Evolutionary conservation across 1,140 invertebrate species (phyloP), one percentile per base, ranked within the genome.

Genomic region (Druon quercuslanigerum): DNA sequence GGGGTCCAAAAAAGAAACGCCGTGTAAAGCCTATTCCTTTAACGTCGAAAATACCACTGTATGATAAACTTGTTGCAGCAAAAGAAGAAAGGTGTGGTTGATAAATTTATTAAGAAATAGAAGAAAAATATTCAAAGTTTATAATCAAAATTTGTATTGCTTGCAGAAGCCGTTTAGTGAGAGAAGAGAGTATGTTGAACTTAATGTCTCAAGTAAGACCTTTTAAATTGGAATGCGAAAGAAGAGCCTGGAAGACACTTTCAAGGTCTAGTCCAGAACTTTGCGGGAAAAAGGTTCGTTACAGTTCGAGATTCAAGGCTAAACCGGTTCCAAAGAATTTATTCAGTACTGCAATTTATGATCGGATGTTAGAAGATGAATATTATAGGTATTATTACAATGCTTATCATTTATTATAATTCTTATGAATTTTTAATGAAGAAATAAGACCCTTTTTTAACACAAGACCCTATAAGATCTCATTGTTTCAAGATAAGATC

Each of bases 301-400:
- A 72, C 87, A 73, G 90, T 51, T 92, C 92, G 66, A 91, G 90
- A 50, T 95, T 95, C 80, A 92, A 89, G 84, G 95, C 94, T 0
- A 93, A 93, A 78, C 94, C 94, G 0, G 92, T 95, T 40, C 95
- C 95, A 8, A 94, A 92, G 83, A 93, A 94, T 89, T 85, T 95
- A 14, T 95, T 95, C 82, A 94, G 93, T 33, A 94, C 94, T 80
- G 94, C 94, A 74, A 92, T 95, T 79, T 95, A 95, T 74, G 93
- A 94, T 72, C 94, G 93, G 83, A 94, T 94, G 92, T 91, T 94
- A 57, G 94, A 95, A 85, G 94, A 95, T 80, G 94, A 95, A 79
- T 95, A 93, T 87, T 94, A 94, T 84, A 93, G 94, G 94, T 95
- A 83, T 85, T 50, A 40, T 3, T n/a, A 17, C n/a, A 33, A n/a